Conservation (phyloP, 2,113 vertebrate genomes). For the Centropus unirufus region DNA sequence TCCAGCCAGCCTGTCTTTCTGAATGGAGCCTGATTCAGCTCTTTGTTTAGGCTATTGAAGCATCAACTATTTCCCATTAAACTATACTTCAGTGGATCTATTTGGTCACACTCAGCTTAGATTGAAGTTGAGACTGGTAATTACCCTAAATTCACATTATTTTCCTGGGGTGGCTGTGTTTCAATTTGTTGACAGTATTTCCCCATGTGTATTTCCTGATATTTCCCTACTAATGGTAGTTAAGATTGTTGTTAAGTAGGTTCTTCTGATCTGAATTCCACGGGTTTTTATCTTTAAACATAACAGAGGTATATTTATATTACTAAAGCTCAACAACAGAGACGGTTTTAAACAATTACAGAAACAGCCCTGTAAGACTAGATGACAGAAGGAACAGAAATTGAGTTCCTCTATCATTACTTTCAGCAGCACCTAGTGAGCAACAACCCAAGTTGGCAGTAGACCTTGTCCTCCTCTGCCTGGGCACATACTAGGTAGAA, state of each 20-base stretch:
- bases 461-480: not conserved
- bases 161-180: not conserved
- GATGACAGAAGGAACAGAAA: not conserved
- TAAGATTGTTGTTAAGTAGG: not conserved
- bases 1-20: constrained; percentile 48
- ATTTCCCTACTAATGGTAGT: not conserved
- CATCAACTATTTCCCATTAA: constrained; percentile 65
- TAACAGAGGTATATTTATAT: not conserved
- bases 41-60: constrained; percentile 57
- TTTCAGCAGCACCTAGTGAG: not conserved
- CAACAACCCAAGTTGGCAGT: not conserved
- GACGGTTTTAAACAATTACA: not conserved
- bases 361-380: not conserved
- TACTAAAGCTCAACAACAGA: not conserved
- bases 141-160: not conserved
- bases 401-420: not conserved
- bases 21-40: constrained; percentile 69
- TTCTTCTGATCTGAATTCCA: not conserved
- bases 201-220: not conserved
- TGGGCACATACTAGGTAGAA: not conserved
- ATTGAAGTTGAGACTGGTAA: constrained; percentile 22
- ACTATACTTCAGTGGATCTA: not conserved
- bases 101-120: not conserved
- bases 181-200: not conserved
- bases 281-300: not conserved